Evolutionary conservation across 2,113 vertebrate genomes (phyloP).

Genomic region (Hydropotes inermis): DNA sequence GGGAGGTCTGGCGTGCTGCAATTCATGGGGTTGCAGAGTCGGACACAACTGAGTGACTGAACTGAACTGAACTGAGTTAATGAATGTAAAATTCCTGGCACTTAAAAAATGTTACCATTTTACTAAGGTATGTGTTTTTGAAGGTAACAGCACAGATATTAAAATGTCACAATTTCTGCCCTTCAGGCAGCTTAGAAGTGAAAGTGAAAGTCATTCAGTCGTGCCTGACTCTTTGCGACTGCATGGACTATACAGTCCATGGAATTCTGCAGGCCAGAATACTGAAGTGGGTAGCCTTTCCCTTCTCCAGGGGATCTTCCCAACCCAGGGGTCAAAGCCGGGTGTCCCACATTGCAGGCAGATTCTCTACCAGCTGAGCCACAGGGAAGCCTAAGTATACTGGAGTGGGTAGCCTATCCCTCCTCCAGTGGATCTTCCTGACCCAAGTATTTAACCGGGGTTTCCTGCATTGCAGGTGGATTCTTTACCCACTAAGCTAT

Average conservation of each 20-base stretch:
- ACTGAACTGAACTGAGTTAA: neutral
- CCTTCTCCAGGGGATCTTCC: neutral
- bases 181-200: neutral
- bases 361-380: neutral
- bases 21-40: no score
- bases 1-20: no score
- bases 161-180: neutral
- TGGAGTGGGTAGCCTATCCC: no score
- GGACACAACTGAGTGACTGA: no score
- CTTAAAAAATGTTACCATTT: neutral
- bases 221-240: neutral
- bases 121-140: neutral
- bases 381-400: no score
- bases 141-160: neutral
- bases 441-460: neutral
- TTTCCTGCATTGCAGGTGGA: neutral
- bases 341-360: rapidly evolving
- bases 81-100: neutral
- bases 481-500: neutral
- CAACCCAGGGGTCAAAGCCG: neutral
- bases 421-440: neutral
- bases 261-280: neutral
- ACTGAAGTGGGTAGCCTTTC: neutral
- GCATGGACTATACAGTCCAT: neutral
- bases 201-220: neutral